Evolutionary conservation across 2,797 vertebrate genomes (phyloP).

Genomic region (Trematomus bernacchii): DNA sequence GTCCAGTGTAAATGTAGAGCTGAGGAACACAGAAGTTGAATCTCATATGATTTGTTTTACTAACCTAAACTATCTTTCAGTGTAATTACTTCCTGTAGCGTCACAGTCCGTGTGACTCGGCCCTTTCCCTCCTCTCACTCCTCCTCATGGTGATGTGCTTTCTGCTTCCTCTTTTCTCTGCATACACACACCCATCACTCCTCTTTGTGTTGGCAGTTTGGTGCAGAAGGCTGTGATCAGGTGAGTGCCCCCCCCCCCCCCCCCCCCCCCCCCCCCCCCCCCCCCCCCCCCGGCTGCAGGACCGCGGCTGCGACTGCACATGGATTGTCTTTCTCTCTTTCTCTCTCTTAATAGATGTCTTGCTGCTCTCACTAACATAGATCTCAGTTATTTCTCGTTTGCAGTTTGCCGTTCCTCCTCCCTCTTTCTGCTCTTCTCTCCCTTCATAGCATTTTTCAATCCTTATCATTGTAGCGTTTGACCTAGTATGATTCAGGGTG

Average conservation of each 20-base stretch:
- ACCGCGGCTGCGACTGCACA: constrained; percentile 43
- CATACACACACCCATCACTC: constrained; percentile 76
- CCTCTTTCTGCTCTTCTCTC: constrained; percentile 34
- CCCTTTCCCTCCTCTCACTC: constrained; percentile 45
- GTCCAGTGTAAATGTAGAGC: background rate
- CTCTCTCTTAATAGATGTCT: constrained; percentile 31
- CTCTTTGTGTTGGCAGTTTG: constrained; percentile 76
- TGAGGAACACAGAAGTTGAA: background rate
- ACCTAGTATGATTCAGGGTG: background rate
- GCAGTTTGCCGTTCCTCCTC: constrained; percentile 4
- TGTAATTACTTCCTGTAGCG: background rate
- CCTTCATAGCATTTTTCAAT: background rate
- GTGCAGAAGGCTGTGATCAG: constrained; percentile 74
- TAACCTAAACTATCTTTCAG: background rate
- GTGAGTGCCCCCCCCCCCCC: constrained; percentile 70
- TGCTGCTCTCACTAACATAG: constrained; percentile 47
- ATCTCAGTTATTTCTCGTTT: constrained; percentile 29
- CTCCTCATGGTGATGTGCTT: constrained; percentile 66
- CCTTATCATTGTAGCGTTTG: constrained; percentile 22
- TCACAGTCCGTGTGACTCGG: constrained; percentile 37
- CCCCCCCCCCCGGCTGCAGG: constrained; percentile 27
- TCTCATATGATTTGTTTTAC: background rate
- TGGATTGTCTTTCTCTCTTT: constrained; percentile 22
- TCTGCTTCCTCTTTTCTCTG: constrained; percentile 78
- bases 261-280: constrained; percentile 24